A percentile compares a stretch with the other conserved stretches of the same genome.
phyloP scores from a whole-genome alignment of 1,140 invertebrate genomes.

The Leucophenga varia region DNA sequence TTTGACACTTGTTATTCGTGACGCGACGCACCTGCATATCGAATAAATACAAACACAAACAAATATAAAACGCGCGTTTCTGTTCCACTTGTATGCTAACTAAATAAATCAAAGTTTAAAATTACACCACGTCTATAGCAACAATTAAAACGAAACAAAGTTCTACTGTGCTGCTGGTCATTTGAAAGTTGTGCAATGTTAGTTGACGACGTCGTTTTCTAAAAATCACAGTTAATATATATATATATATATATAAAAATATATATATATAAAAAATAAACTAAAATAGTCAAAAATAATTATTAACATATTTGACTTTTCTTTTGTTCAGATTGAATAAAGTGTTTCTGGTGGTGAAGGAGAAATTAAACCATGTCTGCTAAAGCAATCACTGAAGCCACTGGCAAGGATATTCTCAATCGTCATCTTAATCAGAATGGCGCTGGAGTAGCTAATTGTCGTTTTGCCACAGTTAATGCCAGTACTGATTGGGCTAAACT shows the following conservation, averaged over 20 bases:
- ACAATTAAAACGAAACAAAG: no score
- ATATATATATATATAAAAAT: no score
- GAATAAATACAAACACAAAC: constrained; percentile 2
- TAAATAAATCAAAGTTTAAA: constrained; percentile 46
- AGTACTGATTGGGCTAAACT: constrained; percentile 80
- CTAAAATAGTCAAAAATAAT: no score
- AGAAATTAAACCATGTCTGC: constrained; percentile 88
- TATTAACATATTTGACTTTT: no score
- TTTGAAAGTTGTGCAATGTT: no score
- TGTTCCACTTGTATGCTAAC: constrained; percentile 43
- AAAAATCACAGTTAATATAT: no score
- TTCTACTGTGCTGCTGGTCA: no score
- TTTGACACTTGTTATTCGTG: no score
- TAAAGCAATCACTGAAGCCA: constrained; percentile 95
- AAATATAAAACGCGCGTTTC: constrained; percentile 11
- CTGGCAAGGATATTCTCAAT: constrained; percentile 93
- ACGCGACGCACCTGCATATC: not conserved
- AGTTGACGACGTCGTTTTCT: no score
- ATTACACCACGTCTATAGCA: constrained; percentile 26
- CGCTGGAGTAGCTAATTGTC: constrained; percentile 72
- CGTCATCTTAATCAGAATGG: constrained; percentile 73
- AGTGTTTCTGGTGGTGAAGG: no score
- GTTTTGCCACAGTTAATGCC: constrained; percentile 79
- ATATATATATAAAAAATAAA: no score
- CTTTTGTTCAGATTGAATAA: no score